Percentiles rank a stretch among this genome's conserved stretches.
Evolutionary conservation across 2,888 invertebrate species (phyloP).

Genomic region (Lapara coniferarum): DNA sequence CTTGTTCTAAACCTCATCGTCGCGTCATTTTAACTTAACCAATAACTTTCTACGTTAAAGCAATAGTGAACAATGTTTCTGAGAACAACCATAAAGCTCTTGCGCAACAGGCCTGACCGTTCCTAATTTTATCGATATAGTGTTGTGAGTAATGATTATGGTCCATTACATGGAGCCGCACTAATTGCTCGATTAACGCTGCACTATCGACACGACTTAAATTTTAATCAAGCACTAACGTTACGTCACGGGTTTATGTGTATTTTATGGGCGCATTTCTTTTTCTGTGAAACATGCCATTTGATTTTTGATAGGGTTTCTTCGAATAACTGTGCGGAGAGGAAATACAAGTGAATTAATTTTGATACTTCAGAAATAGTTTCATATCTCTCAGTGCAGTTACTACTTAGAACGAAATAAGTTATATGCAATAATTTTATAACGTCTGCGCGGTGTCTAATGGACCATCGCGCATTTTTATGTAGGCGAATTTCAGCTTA

Average conservation of each 20-base stretch:
- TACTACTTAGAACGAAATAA: no score
- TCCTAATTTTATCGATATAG: conserved; percentile 65
- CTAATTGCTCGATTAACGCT: conserved; percentile 63
- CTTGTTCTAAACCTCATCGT: background rate
- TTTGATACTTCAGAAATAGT: no score
- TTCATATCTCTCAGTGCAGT: no score
- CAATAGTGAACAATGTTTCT: conserved; percentile 19
- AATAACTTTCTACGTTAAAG: conserved; percentile 5
- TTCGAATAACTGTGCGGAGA: background rate
- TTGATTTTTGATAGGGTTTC: conserved; percentile 1
- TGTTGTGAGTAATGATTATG: conserved; percentile 62
- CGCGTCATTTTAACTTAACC: background rate
- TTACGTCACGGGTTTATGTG: conserved; percentile 7
- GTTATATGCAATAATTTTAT: no score
- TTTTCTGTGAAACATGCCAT: background rate
- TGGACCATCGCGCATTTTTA: background rate
- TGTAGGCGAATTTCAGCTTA: background rate
- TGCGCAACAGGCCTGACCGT: conserved; percentile 55
- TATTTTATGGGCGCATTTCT: conserved; percentile 8
- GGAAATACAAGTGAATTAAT: background rate
- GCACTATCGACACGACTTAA: conserved; percentile 39
- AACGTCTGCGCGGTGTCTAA: background rate
- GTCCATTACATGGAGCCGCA: conserved; percentile 55
- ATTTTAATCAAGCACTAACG: conserved; percentile 33
- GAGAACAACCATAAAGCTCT: conserved; percentile 33